Evolutionary conservation across 2,888 invertebrate genomes (phyloP), one percentile per base, ranked within the genome.

Genomic region (Bimastos eiseni): DNA sequence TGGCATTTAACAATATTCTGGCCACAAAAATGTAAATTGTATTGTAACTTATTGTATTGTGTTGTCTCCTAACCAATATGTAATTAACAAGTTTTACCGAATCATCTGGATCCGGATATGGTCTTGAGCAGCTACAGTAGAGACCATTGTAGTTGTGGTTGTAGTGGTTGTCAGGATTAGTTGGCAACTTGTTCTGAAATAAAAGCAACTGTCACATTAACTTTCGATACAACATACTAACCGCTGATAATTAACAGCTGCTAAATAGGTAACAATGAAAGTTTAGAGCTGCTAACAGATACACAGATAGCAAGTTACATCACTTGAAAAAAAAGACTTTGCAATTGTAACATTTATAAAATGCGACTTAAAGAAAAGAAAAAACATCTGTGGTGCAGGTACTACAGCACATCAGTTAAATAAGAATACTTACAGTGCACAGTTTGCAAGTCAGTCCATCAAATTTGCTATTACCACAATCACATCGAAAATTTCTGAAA

Each of bases 141-240:
- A 97, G 94, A 0, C 99, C 99, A 93, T 96, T 96, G 94, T 98
- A 99, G 95, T 99, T 99, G 93, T 99, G 98, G 94, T 98, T 98
- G 94, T 99, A 96, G 38, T 90, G 89, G 93, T 95, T 95, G 98
- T 98, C 89, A 96, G 96, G 83, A 95, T 98, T 99, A 0, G 95
- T 92, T 5, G 96, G 96, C 21, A 55, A 34, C 90, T 92, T 92
- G 30, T 91, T 90, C 92, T 92, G 24, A 34, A 91, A 91, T 17
- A 36, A 89, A 19, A 89, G n/a, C 24, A 70, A 70, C 6, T 70
- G 70, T 8, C 70, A 70, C 70, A 70, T 70, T 49, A 30, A n/a
- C n/a, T n/a, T 30, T n/a, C 13, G n/a, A 70, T 24, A n/a, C 5
- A n/a, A n/a, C 70, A 70, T n/a, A 70, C 13, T n/a, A 70, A 70